Evolutionary conservation across 2,113 vertebrate species (phyloP).

Genomic region (Climacteris rufus): DNA sequence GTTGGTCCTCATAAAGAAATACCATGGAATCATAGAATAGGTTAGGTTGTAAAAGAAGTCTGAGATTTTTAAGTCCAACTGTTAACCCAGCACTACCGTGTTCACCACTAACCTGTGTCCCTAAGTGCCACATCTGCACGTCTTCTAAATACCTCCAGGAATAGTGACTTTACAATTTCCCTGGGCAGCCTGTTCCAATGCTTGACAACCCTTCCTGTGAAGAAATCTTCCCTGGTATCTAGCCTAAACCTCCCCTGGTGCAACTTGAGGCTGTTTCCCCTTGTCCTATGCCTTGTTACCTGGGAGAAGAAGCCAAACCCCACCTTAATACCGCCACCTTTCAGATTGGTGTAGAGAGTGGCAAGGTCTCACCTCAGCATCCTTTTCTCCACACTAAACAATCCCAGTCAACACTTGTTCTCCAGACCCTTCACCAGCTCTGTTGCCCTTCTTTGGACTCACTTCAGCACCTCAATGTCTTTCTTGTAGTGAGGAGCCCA

Average conservation of each 20-base stretch:
- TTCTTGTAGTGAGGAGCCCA: background rate
- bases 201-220: background rate
- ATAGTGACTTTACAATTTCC: background rate
- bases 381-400: background rate
- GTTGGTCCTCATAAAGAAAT: background rate
- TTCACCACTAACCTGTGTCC: background rate
- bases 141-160: background rate
- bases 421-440: background rate
- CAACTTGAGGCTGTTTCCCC: background rate
- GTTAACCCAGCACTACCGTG: background rate
- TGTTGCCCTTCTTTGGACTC: background rate
- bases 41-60: background rate
- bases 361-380: background rate
- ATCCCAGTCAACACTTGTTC: background rate
- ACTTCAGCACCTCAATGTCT: background rate
- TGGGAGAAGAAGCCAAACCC: background rate
- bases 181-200: background rate
- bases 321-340: background rate
- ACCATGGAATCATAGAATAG: background rate
- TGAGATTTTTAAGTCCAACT: background rate
- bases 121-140: accelerated
- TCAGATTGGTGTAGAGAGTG: background rate
- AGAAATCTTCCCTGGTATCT: background rate
- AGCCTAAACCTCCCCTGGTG: background rate
- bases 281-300: background rate